Conservation (phyloP, 2,113 vertebrate species). For the Dolichotis patagonum region DNA sequence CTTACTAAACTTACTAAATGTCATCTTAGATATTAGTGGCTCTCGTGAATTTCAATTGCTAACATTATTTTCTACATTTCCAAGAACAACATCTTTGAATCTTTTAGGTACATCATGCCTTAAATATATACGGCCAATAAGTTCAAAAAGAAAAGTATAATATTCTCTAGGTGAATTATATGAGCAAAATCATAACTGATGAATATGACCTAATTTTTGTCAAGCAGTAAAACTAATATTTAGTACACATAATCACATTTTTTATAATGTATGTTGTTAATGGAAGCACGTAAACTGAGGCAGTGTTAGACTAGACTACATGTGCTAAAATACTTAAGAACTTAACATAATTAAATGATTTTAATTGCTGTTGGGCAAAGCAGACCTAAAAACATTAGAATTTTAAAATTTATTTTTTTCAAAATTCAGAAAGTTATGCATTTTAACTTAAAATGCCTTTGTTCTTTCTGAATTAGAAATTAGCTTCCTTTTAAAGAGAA, state of each 20-base stretch:
- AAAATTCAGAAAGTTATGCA: conserved; percentile 35
- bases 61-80: conserved; percentile 29
- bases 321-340: conserved; percentile 49
- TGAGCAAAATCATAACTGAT: conserved; percentile 36
- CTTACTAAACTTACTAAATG: neutral
- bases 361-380: conserved; percentile 22
- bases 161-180: neutral
- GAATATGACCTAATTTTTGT: neutral
- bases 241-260: neutral
- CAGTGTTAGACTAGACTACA: neutral
- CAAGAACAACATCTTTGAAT: neutral
- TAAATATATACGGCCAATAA: neutral
- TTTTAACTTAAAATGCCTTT: conserved; percentile 41
- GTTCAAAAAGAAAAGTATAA: conserved; percentile 42
- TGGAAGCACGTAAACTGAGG: neutral
- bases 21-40: neutral
- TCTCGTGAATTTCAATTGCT: conserved; percentile 18
- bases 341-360: conserved; percentile 13
- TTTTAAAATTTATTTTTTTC: conserved; percentile 39
- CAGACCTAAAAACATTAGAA: neutral
- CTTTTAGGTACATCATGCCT: neutral
- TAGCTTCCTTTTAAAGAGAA: neutral
- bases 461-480: neutral
- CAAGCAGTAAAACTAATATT: neutral
- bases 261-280: conserved; percentile 12